Percentiles rank a stretch among this genome's conserved stretches.
Evolutionary conservation across 2,797 vertebrate species (phyloP).

Genomic region (Sebastes wilsoni): DNA sequence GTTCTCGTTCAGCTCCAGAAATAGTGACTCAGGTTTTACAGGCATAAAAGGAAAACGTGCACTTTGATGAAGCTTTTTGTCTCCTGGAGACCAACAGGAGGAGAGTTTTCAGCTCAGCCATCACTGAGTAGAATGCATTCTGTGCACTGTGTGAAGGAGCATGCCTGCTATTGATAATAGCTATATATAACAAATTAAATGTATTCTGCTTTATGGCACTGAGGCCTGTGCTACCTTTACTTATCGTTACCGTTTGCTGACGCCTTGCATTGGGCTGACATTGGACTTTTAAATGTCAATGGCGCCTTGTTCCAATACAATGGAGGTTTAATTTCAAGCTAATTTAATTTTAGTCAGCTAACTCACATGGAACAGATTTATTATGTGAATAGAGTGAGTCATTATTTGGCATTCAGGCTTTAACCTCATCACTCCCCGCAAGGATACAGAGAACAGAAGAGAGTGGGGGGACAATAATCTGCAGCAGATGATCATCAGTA

Average conservation of each 20-base stretch:
- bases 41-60: conserved; percentile 15
- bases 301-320: neutral
- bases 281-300: neutral
- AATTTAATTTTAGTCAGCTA: neutral
- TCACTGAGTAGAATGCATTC: neutral
- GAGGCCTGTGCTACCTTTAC: neutral
- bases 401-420: neutral
- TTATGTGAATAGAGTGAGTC: neutral
- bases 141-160: neutral
- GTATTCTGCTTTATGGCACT: neutral
- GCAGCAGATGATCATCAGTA: neutral
- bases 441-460: neutral
- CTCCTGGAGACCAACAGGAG: conserved; percentile 16
- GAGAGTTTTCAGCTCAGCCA: neutral
- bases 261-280: neutral
- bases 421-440: neutral
- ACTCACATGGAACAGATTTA: neutral
- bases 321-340: neutral
- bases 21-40: conserved; percentile 64
- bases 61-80: conserved; percentile 20
- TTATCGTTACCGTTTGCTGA: neutral
- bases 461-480: neutral
- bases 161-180: neutral
- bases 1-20: conserved; percentile 45
- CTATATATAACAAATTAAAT: neutral